phyloP scores from a whole-genome alignment of 1,140 invertebrate species.

The Scaptomyza graminum region DNA sequence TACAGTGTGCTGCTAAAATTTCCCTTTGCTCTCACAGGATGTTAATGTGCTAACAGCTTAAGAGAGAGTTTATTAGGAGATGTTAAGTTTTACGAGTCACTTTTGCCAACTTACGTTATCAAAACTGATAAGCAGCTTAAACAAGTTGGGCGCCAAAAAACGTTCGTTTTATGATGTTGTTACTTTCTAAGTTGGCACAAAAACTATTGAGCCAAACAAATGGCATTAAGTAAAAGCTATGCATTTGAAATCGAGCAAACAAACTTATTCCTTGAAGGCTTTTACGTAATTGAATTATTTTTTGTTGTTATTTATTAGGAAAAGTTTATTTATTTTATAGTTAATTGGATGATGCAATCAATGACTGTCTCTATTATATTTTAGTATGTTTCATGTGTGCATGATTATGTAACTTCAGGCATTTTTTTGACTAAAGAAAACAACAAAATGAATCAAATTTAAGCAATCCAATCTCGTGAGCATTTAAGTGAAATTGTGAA shows the following conservation, averaged over 20 bases:
- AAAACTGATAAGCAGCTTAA: constrained; percentile 42
- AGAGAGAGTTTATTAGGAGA: constrained; percentile 41
- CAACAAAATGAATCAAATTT: too few relatives aligned
- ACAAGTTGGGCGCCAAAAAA: constrained; percentile 6
- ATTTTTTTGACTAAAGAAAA: too few relatives aligned
- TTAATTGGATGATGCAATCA: too few relatives aligned
- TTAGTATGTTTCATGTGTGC: too few relatives aligned
- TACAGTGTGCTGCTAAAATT: constrained; percentile 54
- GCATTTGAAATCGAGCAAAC: background rate
- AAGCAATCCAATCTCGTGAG: too few relatives aligned
- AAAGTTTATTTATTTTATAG: too few relatives aligned
- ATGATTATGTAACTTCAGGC: too few relatives aligned
- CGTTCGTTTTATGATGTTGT: constrained; percentile 22
- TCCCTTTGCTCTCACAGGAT: constrained; percentile 30
- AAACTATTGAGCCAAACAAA: background rate
- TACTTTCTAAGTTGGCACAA: background rate
- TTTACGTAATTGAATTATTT: too few relatives aligned
- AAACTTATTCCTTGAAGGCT: too few relatives aligned
- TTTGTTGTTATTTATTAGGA: too few relatives aligned
- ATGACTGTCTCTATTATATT: too few relatives aligned
- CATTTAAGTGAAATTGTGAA: too few relatives aligned
- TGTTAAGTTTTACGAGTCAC: background rate
- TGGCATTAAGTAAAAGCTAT: constrained; percentile 29
- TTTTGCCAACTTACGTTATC: constrained; percentile 36
- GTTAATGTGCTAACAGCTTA: constrained; percentile 44